These are phyloP conservation scores for Cryptoblepharus egeriae DNA, from an alignment of 2,797 vertebrate species.

Conservation along the genomic window DNA sequence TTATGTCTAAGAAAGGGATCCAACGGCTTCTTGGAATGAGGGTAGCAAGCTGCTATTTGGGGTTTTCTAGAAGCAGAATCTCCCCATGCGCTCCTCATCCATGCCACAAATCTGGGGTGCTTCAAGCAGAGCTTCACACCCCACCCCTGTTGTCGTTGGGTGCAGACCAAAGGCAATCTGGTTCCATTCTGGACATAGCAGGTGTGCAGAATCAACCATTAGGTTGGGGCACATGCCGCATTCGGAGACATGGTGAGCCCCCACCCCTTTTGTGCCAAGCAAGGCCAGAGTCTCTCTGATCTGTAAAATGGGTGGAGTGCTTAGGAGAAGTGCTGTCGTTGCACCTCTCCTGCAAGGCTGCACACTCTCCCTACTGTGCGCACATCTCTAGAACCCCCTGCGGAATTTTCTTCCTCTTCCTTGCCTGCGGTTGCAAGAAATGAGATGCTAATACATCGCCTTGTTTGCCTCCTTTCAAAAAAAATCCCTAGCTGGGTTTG, in stretches of 20 bases:
- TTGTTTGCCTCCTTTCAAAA: no score
- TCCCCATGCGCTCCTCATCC: background rate
- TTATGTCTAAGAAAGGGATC: background rate
- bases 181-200: background rate
- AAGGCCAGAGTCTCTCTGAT: background rate
- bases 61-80: background rate
- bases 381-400: background rate
- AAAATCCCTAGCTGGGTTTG: background rate
- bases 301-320: slow-evolving; percentile 17
- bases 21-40: background rate
- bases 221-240: background rate
- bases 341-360: background rate
- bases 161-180: background rate
- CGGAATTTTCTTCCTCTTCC: background rate
- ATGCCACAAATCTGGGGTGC: background rate
- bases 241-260: background rate
- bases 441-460: background rate
- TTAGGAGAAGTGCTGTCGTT: background rate
- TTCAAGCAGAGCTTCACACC: background rate
- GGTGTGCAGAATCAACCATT: no score
- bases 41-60: background rate
- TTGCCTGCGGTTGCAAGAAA: background rate
- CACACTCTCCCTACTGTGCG: no score
- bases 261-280: background rate
- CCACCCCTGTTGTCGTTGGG: background rate